These are phyloP conservation scores for Heterochromis multidens DNA, from an alignment of 2,113 vertebrate species.

Conservation along the genomic window DNA sequence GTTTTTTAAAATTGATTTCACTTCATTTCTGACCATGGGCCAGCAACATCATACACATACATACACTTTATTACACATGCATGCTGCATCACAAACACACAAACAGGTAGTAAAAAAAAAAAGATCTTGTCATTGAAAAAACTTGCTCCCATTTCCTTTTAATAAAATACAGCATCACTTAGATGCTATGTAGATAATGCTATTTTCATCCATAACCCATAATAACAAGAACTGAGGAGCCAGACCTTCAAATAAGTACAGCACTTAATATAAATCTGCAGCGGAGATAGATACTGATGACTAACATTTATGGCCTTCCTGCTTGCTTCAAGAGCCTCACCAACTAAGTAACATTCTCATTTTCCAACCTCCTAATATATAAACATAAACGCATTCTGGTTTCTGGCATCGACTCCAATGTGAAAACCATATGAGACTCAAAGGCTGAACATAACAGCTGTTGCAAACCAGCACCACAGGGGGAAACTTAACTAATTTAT, in stretches of 20 bases:
- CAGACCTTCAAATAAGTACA: not conserved
- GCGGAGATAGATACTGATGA: not conserved
- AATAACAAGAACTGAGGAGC: not conserved
- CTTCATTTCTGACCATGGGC: not conserved
- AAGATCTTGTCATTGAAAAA: not conserved
- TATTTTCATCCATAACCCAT: not conserved
- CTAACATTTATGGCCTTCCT: not conserved
- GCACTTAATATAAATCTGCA: not conserved
- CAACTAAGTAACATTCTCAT: not conserved
- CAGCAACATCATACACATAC: not conserved
- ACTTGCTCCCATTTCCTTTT: not conserved
- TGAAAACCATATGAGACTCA: not conserved
- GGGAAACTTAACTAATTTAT: not conserved
- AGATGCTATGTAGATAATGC: not conserved
- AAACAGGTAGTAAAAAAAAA: not conserved
- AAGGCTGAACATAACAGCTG: not conserved
- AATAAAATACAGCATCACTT: not conserved
- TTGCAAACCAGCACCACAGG: not conserved
- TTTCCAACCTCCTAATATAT: not conserved
- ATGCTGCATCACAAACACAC: not conserved
- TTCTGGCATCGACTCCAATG: not conserved
- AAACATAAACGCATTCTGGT: not conserved
- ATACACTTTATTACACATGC: not conserved
- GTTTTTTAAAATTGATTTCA: not conserved
- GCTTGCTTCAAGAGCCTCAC: not conserved